Evolutionary conservation across 2,888 invertebrate species (phyloP).

Genomic region (Limnephilus rhombicus): DNA sequence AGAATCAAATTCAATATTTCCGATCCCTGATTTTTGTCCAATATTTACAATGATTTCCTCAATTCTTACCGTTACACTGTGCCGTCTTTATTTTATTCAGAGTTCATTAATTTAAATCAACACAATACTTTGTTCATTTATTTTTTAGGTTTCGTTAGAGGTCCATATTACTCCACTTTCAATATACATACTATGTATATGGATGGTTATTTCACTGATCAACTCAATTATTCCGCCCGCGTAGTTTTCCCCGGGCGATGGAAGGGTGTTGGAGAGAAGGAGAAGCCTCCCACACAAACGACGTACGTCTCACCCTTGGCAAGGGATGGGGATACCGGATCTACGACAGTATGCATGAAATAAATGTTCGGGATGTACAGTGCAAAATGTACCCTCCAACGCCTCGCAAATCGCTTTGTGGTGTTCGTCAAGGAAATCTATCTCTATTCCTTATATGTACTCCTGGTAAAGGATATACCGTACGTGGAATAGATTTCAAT

Average conservation of each 20-base stretch:
- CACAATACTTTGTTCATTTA: slow-evolving; percentile 20
- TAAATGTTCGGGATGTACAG: neutral
- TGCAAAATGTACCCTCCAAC: slow-evolving; percentile 29
- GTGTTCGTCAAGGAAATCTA: slow-evolving; percentile 48
- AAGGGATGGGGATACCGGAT: neutral
- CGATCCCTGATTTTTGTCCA: neutral
- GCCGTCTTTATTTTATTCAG: neutral
- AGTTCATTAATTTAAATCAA: slow-evolving; percentile 44
- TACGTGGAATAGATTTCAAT: slow-evolving; percentile 41
- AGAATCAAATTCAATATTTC: neutral
- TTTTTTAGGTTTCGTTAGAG: slow-evolving; percentile 47
- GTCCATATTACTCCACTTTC: slow-evolving; percentile 43
- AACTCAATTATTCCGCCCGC: slow-evolving; percentile 61
- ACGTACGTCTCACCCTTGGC: neutral
- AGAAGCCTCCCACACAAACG: neutral
- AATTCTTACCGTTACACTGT: neutral
- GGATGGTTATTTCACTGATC: slow-evolving; percentile 55
- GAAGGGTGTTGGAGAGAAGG: slow-evolving; percentile 30
- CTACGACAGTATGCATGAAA: neutral
- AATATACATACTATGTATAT: slow-evolving; percentile 43
- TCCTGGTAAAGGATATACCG: slow-evolving; percentile 37
- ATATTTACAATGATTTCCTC: neutral
- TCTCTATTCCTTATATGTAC: slow-evolving; percentile 37
- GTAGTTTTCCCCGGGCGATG: slow-evolving; percentile 48
- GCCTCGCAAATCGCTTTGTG: slow-evolving; percentile 44